phyloP scores from a whole-genome alignment of 2,888 invertebrate species.

The Habroteleia sp. region DNA sequence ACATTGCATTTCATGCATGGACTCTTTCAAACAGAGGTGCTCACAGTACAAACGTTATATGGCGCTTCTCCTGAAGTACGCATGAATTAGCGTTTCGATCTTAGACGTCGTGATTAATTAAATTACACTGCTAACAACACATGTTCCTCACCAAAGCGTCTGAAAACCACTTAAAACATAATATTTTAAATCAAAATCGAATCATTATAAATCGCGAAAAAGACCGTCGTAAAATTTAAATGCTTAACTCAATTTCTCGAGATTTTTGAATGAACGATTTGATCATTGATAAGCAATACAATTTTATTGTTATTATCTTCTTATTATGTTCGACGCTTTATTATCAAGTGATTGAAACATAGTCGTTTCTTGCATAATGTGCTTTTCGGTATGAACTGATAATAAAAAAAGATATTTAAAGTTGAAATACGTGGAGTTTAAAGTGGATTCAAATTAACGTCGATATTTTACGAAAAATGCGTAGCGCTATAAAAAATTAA shows the following conservation, averaged over 20 bases:
- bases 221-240: constrained; percentile 2
- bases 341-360: constrained; percentile 39
- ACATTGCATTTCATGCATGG: constrained; percentile 77
- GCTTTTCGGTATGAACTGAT: constrained; percentile 34
- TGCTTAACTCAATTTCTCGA: constrained; percentile 1
- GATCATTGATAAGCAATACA: constrained; percentile 5
- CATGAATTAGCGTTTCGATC: constrained; percentile 72
- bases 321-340: constrained; percentile 24
- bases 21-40: constrained; percentile 72
- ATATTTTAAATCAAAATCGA: constrained; percentile 6
- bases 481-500: constrained; percentile 47
- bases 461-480: constrained; percentile 43
- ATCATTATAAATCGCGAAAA: constrained; percentile 7
- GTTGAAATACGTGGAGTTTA: constrained; percentile 42
- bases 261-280: constrained; percentile 2
- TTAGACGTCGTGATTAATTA: constrained; percentile 57
- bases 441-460: constrained; percentile 51
- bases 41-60: constrained; percentile 69
- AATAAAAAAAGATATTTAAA: constrained; percentile 46
- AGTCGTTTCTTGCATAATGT: constrained; percentile 50
- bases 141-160: constrained; percentile 42
- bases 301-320: constrained; percentile 33
- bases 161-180: constrained; percentile 39
- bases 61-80: constrained; percentile 72
- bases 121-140: constrained; percentile 37